A percentile compares a stretch with the other conserved stretches of the same genome.
Conservation (phyloP, 2,113 vertebrate genomes). For the Rhea americana region DNA sequence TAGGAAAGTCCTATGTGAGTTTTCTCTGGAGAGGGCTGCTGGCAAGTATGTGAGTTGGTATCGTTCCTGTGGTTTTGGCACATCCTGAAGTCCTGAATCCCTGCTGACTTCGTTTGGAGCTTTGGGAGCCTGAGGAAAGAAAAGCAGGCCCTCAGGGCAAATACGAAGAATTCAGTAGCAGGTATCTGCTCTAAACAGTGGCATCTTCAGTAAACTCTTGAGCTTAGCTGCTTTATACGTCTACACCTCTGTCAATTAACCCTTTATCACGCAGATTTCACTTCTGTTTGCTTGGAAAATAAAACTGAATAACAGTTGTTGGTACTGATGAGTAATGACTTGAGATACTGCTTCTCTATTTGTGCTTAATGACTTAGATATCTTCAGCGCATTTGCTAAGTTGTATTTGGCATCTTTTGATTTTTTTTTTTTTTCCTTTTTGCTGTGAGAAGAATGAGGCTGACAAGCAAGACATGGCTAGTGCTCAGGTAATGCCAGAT, state of each 20-base stretch:
- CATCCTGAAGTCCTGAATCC: background rate
- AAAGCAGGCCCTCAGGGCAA: background rate
- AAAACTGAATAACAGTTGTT: constrained; percentile 33
- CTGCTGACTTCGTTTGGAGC: background rate
- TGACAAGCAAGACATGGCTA: background rate
- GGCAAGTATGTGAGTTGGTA: background rate
- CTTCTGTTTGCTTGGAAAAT: constrained; percentile 44
- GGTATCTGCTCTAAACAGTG: background rate
- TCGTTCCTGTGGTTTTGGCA: background rate
- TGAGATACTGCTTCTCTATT: constrained; percentile 33
- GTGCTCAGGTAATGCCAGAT: background rate
- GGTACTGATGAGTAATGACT: constrained; percentile 62
- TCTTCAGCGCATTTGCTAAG: constrained; percentile 12
- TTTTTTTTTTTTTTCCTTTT: background rate
- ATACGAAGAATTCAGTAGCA: accelerated
- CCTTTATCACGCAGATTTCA: background rate
- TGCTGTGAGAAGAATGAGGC: background rate
- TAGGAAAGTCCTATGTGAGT: accelerated
- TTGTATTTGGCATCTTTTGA: constrained; percentile 1
- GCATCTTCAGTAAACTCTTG: background rate
- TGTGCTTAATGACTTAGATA: constrained; percentile 38
- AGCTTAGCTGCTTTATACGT: constrained; percentile 11
- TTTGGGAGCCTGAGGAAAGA: background rate
- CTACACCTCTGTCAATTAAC: background rate
- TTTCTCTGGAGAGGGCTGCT: background rate